Percentiles rank a stretch among this genome's conserved stretches.
phyloP scores from a whole-genome alignment of 2,888 invertebrate genomes.

The Prosapia bicincta region DNA sequence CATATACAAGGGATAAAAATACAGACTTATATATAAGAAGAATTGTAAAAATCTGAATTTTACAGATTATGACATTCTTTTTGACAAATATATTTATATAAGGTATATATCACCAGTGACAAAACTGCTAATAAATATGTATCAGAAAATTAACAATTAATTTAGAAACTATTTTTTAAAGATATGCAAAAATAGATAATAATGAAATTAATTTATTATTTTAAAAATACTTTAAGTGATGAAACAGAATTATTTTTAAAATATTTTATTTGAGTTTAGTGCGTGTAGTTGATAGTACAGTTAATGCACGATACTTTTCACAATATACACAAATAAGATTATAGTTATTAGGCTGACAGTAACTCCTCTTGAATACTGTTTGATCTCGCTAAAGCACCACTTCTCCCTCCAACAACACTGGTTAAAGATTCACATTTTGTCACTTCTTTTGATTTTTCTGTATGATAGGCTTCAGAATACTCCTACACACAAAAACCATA shows the following conservation, averaged over 20 bases:
- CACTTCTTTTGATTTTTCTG: slow-evolving; percentile 59
- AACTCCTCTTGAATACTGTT: slow-evolving; percentile 85
- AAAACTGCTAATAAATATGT: not conserved
- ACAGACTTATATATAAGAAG: not conserved
- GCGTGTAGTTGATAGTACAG: not conserved
- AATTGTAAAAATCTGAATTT: not conserved
- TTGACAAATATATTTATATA: not conserved
- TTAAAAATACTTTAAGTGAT: not conserved
- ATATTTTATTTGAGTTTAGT: not conserved
- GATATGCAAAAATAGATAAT: not conserved
- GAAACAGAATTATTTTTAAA: not conserved
- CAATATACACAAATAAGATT: not conserved
- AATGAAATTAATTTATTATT: not conserved
- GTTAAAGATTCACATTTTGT: slow-evolving; percentile 56
- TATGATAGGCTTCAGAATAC: slow-evolving; percentile 78
- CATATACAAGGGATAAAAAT: slow-evolving; percentile 2
- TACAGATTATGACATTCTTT: not conserved
- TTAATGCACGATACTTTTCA: not conserved
- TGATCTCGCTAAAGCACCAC: slow-evolving; percentile 61
- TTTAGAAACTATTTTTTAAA: not conserved
- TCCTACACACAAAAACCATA: slow-evolving; percentile 50
- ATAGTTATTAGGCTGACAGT: slow-evolving; percentile 45
- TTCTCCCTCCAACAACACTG: slow-evolving; percentile 56
- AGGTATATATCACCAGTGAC: not conserved
- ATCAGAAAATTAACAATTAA: not conserved